A percentile compares a stretch with the other conserved stretches of the same genome.
These are phyloP conservation scores for Latrodectus geometricus DNA, from an alignment of 1,140 invertebrate genomes.

Conservation along the genomic window DNA sequence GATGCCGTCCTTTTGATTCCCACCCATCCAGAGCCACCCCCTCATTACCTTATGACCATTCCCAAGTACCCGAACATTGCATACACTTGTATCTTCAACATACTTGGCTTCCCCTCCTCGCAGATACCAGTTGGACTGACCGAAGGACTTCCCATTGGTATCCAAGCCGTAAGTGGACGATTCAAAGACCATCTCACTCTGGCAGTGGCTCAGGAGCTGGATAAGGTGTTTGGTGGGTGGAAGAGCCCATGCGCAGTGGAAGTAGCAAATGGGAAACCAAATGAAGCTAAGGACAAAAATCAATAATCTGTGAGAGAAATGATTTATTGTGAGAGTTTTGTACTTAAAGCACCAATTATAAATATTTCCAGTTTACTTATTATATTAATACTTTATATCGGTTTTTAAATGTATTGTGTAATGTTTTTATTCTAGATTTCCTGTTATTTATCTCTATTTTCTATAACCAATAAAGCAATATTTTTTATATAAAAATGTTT, in stretches of 20 bases:
- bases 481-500: too few relatives aligned
- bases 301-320: too few relatives aligned
- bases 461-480: too few relatives aligned
- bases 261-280: too few relatives aligned
- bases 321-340: too few relatives aligned
- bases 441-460: too few relatives aligned
- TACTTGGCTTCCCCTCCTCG: conserved; percentile 83
- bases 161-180: conserved; percentile 79
- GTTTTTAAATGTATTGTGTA: too few relatives aligned
- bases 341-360: too few relatives aligned
- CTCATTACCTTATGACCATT: conserved; percentile 75
- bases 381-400: too few relatives aligned
- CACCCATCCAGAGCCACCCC: conserved; percentile 81
- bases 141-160: conserved; percentile 87
- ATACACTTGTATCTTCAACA: conserved; percentile 91
- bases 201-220: conserved; percentile 84
- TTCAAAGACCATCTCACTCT: conserved; percentile 84
- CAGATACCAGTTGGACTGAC: conserved; percentile 90
- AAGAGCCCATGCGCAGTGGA: conserved; percentile 64
- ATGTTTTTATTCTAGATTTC: too few relatives aligned
- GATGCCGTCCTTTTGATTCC: conserved; percentile 89
- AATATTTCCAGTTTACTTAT: too few relatives aligned
- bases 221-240: conserved; percentile 86
- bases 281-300: too few relatives aligned
- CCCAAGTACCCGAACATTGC: conserved; percentile 84